Evolutionary conservation across 2,888 invertebrate genomes (phyloP).

Genomic region (Eumerus sabulonum): DNA sequence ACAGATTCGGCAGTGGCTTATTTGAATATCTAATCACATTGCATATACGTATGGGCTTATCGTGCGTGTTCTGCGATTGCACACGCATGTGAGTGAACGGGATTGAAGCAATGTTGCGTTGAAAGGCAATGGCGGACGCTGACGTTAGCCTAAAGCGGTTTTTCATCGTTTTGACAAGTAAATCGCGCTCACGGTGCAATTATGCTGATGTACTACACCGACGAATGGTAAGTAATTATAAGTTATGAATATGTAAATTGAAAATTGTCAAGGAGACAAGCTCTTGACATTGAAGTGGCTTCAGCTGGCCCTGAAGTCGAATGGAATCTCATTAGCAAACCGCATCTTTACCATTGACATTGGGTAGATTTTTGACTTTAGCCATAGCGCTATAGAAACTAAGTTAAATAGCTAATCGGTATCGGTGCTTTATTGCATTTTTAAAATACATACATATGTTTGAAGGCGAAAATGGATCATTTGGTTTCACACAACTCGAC

Average conservation of each 20-base stretch:
- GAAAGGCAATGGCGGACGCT: slow-evolving; percentile 41
- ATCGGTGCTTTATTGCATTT: too few species aligned
- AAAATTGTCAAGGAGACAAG: slow-evolving; percentile 2
- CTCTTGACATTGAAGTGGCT: slow-evolving; percentile 38
- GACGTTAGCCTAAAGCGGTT: slow-evolving; percentile 37
- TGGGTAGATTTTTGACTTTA: too few species aligned
- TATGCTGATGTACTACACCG: too few species aligned
- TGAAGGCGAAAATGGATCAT: too few species aligned
- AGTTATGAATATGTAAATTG: slow-evolving; percentile 23
- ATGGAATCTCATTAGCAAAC: too few species aligned
- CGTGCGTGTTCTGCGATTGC: slow-evolving; percentile 7
- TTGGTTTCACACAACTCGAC: slow-evolving; percentile 6
- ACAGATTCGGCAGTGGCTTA: slow-evolving; percentile 26
- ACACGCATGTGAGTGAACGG: slow-evolving; percentile 19
- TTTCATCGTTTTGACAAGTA: slow-evolving; percentile 1
- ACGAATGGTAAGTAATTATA: slow-evolving; percentile 28
- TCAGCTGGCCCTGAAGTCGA: too few species aligned
- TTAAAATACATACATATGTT: too few species aligned
- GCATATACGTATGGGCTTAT: too few species aligned
- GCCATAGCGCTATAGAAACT: too few species aligned
- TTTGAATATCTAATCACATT: slow-evolving; percentile 36
- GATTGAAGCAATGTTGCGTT: neutral
- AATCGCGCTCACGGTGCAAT: too few species aligned
- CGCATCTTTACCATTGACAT: too few species aligned
- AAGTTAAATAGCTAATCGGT: too few species aligned